Evolutionary conservation across 1,140 invertebrate genomes (phyloP).

Genomic region (Ceratitis capitata): DNA sequence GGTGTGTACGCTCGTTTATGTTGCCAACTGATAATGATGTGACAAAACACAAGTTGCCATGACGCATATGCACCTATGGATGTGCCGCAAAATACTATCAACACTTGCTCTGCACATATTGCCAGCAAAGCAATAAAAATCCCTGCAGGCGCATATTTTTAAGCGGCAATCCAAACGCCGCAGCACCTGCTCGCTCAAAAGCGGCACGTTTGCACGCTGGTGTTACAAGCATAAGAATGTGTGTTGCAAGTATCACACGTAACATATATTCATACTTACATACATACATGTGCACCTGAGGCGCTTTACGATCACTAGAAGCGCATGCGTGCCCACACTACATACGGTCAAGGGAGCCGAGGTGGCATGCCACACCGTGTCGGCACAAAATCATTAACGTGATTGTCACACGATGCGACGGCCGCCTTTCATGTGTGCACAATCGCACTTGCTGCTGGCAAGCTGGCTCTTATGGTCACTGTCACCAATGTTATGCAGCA

Average conservation of each 20-base stretch:
- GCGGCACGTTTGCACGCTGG: slow-evolving; percentile 1
- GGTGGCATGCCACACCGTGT: neutral
- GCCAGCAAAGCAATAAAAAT: slow-evolving; percentile 6
- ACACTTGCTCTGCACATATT: neutral
- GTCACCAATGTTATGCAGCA: neutral
- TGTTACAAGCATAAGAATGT: neutral
- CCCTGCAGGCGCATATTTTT: slow-evolving; percentile 16
- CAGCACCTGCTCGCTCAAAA: neutral
- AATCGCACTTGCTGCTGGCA: neutral
- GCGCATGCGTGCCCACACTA: slow-evolving; percentile 2
- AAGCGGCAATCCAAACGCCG: neutral
- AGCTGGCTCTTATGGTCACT: neutral
- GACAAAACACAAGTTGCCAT: slow-evolving; percentile 39
- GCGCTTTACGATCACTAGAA: neutral
- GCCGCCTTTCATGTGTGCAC: slow-evolving; percentile 23
- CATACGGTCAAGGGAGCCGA: neutral
- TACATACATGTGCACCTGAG: neutral
- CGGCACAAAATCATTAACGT: slow-evolving; percentile 36
- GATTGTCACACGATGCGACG: slow-evolving; percentile 36
- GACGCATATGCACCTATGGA: neutral
- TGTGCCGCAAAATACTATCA: slow-evolving; percentile 5
- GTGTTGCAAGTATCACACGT: neutral
- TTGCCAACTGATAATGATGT: slow-evolving; percentile 36
- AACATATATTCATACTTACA: no score
- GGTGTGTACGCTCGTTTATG: neutral